Base-by-base conservation (phyloP, 1,140 invertebrate genomes). In the Rhizoglyphus robini region DNA sequence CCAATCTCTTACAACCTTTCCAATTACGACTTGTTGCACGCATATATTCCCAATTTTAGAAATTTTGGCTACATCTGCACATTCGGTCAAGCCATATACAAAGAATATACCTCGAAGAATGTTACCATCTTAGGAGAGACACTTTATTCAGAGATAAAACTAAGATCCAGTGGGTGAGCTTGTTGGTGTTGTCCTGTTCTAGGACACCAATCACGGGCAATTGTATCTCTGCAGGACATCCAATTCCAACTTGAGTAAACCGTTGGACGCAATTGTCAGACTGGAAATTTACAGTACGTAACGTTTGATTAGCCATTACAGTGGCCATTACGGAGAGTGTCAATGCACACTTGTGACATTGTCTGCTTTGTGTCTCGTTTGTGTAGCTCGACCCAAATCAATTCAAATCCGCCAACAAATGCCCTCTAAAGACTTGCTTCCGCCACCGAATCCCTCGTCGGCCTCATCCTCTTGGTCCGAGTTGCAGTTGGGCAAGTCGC, bases 141-240 rank as follows among this genome's bases (percentile, higher is more conserved):
- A n/a, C n/a, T n/a, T n/a, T n/a, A n/a, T n/a, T n/a, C n/a, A n/a
- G n/a, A n/a, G n/a, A n/a, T n/a, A n/a, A n/a, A n/a, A n/a, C n/a
- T n/a, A n/a, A n/a, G n/a, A n/a, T n/a, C n/a, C n/a, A n/a, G n/a
- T n/a, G n/a, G n/a, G n/a, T n/a, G n/a, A n/a, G n/a, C n/a, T n/a
- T n/a, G n/a, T n/a, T n/a, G n/a, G n/a, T n/a, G n/a, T n/a, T n/a
- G n/a, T n/a, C n/a, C n/a, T n/a, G n/a, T n/a, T n/a, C n/a, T n/a
- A n/a, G n/a, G n/a, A n/a, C n/a, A n/a, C n/a, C n/a, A 30, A 60
- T 60, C 58, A 60, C 27, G 30, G 58, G 15, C 58, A 60, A 60
- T 27, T 60, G 27, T 60, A 60, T 32, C 30, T 60, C 13, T 60
- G 58, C 29, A 30, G 27, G 30, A 60, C 29, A 13, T 29, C 27